phyloP scores from a whole-genome alignment of 2,888 invertebrate species.

The Labia minor region DNA sequence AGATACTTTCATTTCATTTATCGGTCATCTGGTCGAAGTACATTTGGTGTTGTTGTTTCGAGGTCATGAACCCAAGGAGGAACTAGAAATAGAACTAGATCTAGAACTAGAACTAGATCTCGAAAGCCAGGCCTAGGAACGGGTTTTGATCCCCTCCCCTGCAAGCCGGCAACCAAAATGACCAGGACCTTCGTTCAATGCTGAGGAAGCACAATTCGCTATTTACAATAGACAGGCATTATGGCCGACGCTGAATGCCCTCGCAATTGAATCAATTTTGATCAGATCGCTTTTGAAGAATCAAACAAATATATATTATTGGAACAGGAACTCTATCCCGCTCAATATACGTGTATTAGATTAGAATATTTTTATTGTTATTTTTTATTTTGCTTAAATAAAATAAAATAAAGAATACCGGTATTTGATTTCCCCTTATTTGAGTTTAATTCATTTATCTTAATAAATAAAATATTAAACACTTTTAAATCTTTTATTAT shows the following conservation, averaged over 20 bases:
- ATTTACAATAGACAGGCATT: not conserved
- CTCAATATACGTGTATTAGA: no score
- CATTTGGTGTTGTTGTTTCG: not conserved
- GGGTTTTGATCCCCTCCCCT: not conserved
- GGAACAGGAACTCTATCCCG: no score
- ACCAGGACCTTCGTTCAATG: not conserved
- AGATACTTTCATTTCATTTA: not conserved
- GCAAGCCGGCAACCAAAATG: not conserved
- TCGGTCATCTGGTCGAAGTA: not conserved
- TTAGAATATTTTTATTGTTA: no score
- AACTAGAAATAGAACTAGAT: not conserved
- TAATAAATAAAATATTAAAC: no score
- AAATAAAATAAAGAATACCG: no score
- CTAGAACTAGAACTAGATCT: constrained; percentile 1
- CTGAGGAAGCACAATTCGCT: constrained; percentile 13
- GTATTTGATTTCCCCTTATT: no score
- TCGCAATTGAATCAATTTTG: constrained; percentile 4
- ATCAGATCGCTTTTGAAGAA: constrained; percentile 3
- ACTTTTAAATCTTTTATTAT: no score
- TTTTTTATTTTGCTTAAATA: no score
- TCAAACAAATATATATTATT: not conserved
- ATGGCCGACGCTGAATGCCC: not conserved
- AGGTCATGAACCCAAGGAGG: not conserved
- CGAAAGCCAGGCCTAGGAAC: not conserved
- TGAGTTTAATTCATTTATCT: no score